These are phyloP conservation scores for Drosophila pseudoananassae DNA, from an alignment of 1,140 invertebrate species.

Conservation along the genomic window DNA sequence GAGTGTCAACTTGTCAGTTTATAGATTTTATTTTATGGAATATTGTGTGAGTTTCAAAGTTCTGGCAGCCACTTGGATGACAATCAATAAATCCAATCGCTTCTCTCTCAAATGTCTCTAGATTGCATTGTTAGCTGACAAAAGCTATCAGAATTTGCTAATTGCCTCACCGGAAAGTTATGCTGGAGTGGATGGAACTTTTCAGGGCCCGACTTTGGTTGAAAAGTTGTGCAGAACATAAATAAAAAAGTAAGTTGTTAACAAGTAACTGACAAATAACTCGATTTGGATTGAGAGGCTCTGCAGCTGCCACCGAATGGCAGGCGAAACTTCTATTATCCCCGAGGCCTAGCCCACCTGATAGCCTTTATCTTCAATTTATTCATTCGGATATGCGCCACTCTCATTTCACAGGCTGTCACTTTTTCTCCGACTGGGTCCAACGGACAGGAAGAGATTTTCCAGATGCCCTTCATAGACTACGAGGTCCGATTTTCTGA, in stretches of 20 bases:
- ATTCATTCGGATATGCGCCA: constrained; percentile 7
- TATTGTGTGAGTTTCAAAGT: constrained; percentile 8
- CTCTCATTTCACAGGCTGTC: constrained; percentile 56
- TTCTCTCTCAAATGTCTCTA: constrained; percentile 10
- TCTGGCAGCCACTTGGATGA: constrained; percentile 31
- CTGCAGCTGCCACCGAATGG: constrained; percentile 8
- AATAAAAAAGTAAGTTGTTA: constrained; percentile 37
- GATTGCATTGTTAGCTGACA: constrained; percentile 19
- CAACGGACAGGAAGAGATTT: constrained; percentile 16
- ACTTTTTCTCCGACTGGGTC: constrained; percentile 6
- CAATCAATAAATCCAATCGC: constrained; percentile 43
- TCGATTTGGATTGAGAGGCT: constrained; percentile 35
- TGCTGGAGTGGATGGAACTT: constrained; percentile 4
- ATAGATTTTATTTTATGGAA: not conserved
- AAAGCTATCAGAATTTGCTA: constrained; percentile 60
- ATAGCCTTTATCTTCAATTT: constrained; percentile 23
- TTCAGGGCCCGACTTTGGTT: constrained; percentile 9
- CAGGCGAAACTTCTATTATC: constrained; percentile 23
- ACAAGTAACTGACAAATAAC: constrained; percentile 38
- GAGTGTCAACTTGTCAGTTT: not conserved
- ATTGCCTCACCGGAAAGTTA: constrained; percentile 59
- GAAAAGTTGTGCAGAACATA: constrained; percentile 41
- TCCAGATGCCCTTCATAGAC: constrained; percentile 33
- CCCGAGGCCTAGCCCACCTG: not conserved
- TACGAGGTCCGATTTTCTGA: constrained; percentile 10